Evolutionary conservation across 1,140 invertebrate genomes (phyloP).

Genomic region (Pachyrhynchus sulphureomaculatus): DNA sequence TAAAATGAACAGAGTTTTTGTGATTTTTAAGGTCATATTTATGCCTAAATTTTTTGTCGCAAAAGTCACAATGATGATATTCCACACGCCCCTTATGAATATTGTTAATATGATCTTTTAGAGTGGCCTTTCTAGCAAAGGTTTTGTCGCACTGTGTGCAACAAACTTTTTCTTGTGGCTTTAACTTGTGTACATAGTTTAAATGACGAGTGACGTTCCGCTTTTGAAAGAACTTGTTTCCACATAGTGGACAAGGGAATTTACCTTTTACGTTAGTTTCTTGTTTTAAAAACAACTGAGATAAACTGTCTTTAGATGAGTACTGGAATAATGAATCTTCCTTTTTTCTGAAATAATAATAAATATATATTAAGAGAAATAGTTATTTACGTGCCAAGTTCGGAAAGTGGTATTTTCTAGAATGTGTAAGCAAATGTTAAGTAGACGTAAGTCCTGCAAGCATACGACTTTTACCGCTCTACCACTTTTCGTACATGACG

Average conservation of each 20-base stretch:
- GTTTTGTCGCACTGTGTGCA: constrained; percentile 39
- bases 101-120: constrained; percentile 64
- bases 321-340: too few relatives aligned
- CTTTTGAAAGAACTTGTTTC: constrained; percentile 29
- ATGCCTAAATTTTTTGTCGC: constrained; percentile 74
- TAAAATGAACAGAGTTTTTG: constrained; percentile 4
- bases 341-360: too few relatives aligned
- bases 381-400: too few relatives aligned
- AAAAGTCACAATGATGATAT: constrained; percentile 61
- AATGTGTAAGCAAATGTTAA: too few relatives aligned
- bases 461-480: too few relatives aligned
- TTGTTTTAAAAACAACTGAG: too few relatives aligned
- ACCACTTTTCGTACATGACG: too few relatives aligned
- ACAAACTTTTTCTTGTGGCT: not conserved
- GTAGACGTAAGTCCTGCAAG: too few relatives aligned
- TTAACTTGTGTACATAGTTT: constrained; percentile 7
- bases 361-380: too few relatives aligned
- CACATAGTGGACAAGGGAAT: constrained; percentile 28
- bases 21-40: constrained; percentile 54
- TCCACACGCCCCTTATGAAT: not conserved
- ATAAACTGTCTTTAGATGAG: too few relatives aligned
- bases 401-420: too few relatives aligned
- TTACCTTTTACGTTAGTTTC: constrained; percentile 21
- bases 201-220: not conserved
- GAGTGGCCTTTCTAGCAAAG: constrained; percentile 26